These are phyloP conservation scores for Rousettus leschenaultii DNA, from an alignment of 2,113 vertebrate species.

Conservation along the genomic window DNA sequence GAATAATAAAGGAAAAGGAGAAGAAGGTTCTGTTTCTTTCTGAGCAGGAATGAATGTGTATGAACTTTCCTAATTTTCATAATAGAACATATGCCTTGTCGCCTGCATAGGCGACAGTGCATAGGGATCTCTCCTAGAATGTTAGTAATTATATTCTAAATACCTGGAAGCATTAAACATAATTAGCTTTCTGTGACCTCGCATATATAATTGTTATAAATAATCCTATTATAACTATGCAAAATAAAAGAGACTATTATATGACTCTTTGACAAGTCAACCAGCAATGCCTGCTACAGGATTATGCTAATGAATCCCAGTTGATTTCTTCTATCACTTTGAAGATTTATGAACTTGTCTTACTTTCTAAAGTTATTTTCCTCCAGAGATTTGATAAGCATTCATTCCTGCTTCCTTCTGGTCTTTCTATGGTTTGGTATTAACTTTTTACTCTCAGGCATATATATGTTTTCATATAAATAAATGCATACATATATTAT, in stretches of 20 bases:
- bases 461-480: background rate
- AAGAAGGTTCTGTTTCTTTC: background rate
- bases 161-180: background rate
- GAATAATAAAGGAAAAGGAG: background rate
- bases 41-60: background rate
- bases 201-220: background rate
- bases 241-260: background rate
- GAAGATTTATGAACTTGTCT: background rate
- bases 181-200: slow-evolving; percentile 11
- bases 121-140: background rate
- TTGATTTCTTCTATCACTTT: background rate
- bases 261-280: background rate
- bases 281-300: background rate
- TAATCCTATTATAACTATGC: background rate
- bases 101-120: background rate
- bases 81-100: background rate
- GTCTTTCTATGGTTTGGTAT: background rate
- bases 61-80: background rate
- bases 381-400: background rate
- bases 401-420: background rate
- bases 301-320: background rate
- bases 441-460: background rate
- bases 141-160: background rate
- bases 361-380: background rate
- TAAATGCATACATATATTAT: background rate